Conservation (phyloP, 2,797 vertebrate genomes). For the Gorsachius magnificus region DNA sequence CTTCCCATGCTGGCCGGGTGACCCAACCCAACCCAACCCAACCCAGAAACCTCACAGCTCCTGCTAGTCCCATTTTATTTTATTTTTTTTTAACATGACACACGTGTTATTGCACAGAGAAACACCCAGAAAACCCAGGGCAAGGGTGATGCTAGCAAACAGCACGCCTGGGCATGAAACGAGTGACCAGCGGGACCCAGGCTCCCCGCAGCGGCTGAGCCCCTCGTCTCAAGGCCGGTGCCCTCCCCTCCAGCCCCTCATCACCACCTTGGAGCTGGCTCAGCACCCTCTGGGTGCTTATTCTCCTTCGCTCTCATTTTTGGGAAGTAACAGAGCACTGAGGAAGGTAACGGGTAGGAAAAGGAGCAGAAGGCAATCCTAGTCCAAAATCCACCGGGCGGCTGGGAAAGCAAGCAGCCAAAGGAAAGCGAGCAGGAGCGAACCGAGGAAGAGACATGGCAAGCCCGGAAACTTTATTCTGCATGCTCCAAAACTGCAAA, state of each 20-base stretch:
- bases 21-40: background rate
- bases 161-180: fast-evolving
- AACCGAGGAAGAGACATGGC: background rate
- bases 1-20: background rate
- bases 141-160: background rate
- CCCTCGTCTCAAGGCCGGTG: background rate
- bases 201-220: fast-evolving
- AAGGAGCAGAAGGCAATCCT: background rate
- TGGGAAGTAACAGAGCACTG: background rate
- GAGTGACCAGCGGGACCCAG: background rate
- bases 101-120: background rate
- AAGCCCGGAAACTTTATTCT: background rate
- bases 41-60: background rate
- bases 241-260: background rate
- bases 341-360: background rate
- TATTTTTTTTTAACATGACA: background rate
- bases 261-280: fast-evolving
- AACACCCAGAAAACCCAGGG: background rate
- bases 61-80: background rate
- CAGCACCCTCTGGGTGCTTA: fast-evolving
- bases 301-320: background rate
- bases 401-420: fast-evolving
- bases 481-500: background rate
- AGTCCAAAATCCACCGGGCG: fast-evolving
- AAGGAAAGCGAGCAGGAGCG: background rate